Evolutionary conservation across 1,140 invertebrate species (phyloP).

Genomic region (Cepaea nemoralis): DNA sequence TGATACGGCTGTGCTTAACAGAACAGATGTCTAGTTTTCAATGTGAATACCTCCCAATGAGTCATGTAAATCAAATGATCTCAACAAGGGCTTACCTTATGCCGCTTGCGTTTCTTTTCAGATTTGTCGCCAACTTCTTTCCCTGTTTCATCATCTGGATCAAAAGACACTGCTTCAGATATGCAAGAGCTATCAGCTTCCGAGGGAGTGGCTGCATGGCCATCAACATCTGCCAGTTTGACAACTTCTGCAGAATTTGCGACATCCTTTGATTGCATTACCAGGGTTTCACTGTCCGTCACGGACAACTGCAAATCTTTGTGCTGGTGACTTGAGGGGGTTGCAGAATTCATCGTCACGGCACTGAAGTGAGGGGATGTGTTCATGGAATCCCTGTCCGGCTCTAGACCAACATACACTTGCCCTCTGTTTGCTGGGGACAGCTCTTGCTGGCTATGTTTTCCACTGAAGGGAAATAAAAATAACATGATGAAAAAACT

Average conservation of each 20-base stretch:
- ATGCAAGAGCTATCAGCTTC: background rate
- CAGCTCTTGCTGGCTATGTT: background rate
- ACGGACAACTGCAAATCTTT: background rate
- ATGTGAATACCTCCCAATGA: background rate
- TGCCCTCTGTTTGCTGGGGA: background rate
- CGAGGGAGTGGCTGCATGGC: conserved; percentile 4
- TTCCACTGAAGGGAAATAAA: background rate
- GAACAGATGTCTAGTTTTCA: background rate
- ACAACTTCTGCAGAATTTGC: background rate
- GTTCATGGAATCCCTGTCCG: no score
- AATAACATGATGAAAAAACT: no score
- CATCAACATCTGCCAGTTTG: background rate
- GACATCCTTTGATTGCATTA: background rate
- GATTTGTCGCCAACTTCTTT: background rate
- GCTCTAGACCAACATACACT: no score
- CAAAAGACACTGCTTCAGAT: conserved; percentile 10
- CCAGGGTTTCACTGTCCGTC: background rate
- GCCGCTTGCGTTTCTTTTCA: background rate
- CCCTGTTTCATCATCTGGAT: conserved; percentile 4
- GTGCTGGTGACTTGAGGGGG: background rate
- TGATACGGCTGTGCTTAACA: background rate
- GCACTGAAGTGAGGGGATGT: background rate
- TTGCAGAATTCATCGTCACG: background rate
- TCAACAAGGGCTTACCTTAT: background rate
- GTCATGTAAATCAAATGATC: background rate